A percentile compares a stretch with the other conserved stretches of the same genome.
These are phyloP conservation scores for Coelopa frigida DNA, from an alignment of 1,140 invertebrate genomes.

Conservation along the genomic window DNA sequence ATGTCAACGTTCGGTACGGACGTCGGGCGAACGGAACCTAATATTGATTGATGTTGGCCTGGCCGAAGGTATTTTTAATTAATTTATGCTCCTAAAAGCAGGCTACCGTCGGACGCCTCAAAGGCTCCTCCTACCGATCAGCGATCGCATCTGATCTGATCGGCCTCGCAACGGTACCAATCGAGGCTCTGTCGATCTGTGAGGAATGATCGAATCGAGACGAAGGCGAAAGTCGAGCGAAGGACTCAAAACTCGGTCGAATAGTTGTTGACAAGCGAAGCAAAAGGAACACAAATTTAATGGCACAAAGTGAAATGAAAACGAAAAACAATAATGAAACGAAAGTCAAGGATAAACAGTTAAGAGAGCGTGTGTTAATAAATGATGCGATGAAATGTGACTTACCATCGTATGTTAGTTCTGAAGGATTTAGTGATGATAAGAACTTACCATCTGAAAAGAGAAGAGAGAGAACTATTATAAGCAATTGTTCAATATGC, in stretches of 20 bases:
- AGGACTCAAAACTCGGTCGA: neutral
- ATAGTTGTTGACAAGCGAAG: too few relatives aligned
- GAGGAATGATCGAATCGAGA: too few relatives aligned
- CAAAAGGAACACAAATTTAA: too few relatives aligned
- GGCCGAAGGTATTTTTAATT: slow-evolving; percentile 8
- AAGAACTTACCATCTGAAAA: slow-evolving; percentile 45
- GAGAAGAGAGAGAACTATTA: slow-evolving; percentile 5
- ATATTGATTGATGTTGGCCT: slow-evolving; percentile 11
- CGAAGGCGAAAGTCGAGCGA: neutral
- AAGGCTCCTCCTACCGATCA: neutral
- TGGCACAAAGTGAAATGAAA: too few relatives aligned
- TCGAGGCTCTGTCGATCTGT: too few relatives aligned
- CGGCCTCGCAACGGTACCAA: too few relatives aligned
- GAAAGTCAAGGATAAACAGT: neutral
- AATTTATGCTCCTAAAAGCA: too few relatives aligned
- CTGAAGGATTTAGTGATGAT: slow-evolving; percentile 46
- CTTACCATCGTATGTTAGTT: slow-evolving; percentile 46
- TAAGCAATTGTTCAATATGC: too few relatives aligned
- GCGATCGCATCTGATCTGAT: too few relatives aligned
- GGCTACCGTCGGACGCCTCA: slow-evolving; percentile 16
- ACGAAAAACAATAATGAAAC: neutral
- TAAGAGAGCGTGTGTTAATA: slow-evolving; percentile 13
- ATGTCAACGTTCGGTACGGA: neutral
- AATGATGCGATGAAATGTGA: slow-evolving; percentile 36
- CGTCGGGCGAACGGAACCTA: slow-evolving; percentile 1